Base-by-base conservation (phyloP, 1,140 invertebrate genomes). In the Neocloeon triangulifer region DNA sequence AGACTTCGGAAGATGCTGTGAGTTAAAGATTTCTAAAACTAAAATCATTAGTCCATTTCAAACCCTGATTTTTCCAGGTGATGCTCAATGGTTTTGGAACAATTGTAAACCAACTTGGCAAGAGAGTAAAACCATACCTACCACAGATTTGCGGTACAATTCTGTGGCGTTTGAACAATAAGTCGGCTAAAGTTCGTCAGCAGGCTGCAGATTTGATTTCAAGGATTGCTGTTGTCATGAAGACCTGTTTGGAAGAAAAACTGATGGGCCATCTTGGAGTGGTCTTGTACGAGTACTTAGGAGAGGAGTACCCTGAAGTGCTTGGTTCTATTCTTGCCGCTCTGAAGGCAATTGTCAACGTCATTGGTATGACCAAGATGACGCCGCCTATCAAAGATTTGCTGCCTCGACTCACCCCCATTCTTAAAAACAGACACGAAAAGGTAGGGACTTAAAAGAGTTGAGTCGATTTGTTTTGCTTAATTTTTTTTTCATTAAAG, bases 321-420 rank as follows among this genome's bases (percentile, higher is more conserved):
- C 53, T 99, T 34, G 95, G 95, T 33, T 95, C 88, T 25, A 99
- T 99, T 51, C 60, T 99, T 4, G 95, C 92, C 2, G 95, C 94
- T 1, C 56, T 99, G 1, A 98, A 98, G 59, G 88, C 82, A 1
- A 99, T 99, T 45, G 92, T 98, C 0, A 98, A 97, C 58, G 95
- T 99, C 3, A 98, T 99, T 51, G 92, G 94, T 44, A 98, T 99
- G 94, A 96, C 91, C 1, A 98, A 98, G 62, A 99, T 99, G 94
- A 98, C 89, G 4, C 95, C 95, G 4, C 94, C 94, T 2, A 99
- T 99, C 38, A 99, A 99, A 62, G 95, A 99, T 63, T 58, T 99
- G 1, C 58, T 99, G 14, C 95, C 94, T 1, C 63, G 94, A 38
- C 58, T 99, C 2, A 99, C 95, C 3, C 95, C 95, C 1, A 99